Percentiles rank a stretch among this genome's conserved stretches.
These are phyloP conservation scores for Coptotermes formosanus DNA, from an alignment of 1,140 invertebrate genomes.

Conservation along the genomic window DNA sequence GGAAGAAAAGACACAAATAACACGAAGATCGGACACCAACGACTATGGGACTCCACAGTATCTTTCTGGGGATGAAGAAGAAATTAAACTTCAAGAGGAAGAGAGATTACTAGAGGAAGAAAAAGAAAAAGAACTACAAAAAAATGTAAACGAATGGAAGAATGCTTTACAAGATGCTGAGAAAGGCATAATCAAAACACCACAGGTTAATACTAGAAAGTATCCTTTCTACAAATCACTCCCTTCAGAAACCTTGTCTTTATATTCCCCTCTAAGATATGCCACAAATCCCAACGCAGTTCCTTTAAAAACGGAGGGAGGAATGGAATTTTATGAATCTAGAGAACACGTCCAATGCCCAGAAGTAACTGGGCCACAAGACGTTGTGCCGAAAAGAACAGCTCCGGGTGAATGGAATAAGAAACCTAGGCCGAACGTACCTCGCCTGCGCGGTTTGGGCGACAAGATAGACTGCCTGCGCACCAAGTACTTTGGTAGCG, in stretches of 20 bases:
- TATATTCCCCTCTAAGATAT: constrained; percentile 43
- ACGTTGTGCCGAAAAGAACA: constrained; percentile 46
- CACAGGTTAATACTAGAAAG: neutral
- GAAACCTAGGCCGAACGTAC: constrained; percentile 43
- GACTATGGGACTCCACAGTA: neutral
- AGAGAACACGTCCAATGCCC: constrained; percentile 49
- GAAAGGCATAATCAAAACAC: neutral
- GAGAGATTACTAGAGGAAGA: neutral
- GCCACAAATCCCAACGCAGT: constrained; percentile 54
- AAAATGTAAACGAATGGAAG: neutral
- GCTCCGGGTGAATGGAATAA: constrained; percentile 42
- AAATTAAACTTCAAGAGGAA: neutral
- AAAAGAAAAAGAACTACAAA: neutral
- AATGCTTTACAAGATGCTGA: neutral
- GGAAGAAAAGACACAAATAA: no score
- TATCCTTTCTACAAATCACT: constrained; percentile 8
- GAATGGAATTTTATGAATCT: constrained; percentile 62
- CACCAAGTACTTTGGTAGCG: constrained; percentile 66
- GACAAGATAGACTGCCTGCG: constrained; percentile 70
- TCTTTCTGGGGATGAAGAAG: neutral
- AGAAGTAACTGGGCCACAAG: constrained; percentile 44
- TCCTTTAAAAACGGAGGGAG: constrained; percentile 50
- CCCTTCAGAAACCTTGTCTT: neutral
- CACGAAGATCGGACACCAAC: neutral
- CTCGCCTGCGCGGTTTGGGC: constrained; percentile 56